A percentile compares a stretch with the other conserved stretches of the same genome.
phyloP scores from a whole-genome alignment of 2,797 vertebrate species.

The Labeo calbasu region DNA sequence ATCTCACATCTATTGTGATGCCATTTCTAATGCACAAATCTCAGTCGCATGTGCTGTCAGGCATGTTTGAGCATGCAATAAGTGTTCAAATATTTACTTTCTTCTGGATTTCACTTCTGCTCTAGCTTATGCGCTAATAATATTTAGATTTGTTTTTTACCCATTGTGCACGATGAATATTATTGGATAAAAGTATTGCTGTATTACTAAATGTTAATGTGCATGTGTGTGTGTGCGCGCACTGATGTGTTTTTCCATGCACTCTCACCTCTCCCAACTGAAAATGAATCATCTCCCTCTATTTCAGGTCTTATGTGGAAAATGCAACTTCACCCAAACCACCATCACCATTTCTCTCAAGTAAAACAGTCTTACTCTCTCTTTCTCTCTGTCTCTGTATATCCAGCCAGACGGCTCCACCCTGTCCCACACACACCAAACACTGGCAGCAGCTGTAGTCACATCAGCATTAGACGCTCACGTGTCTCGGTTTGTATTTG shows the following conservation, averaged over 20 bases:
- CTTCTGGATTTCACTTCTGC: not conserved
- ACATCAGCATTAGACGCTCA: not conserved
- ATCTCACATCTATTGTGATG: not conserved
- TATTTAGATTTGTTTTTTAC: not conserved
- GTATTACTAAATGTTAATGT: not conserved
- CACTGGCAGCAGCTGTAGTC: constrained; percentile 2
- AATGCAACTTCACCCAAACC: constrained; percentile 81
- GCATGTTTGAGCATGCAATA: not conserved
- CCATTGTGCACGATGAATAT: not conserved
- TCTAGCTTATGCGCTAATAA: not conserved
- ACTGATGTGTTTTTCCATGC: constrained; percentile 51
- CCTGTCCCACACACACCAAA: constrained; percentile 61
- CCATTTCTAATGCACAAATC: not conserved
- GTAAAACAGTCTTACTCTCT: constrained; percentile 47
- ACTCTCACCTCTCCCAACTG: constrained; percentile 42
- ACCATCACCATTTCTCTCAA: constrained; percentile 61
- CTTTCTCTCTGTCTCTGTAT: constrained; percentile 47
- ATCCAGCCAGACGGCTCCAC: constrained; percentile 29
- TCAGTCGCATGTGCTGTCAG: not conserved
- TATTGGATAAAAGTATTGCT: not conserved
- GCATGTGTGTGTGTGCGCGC: constrained; percentile 39
- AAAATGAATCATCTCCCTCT: constrained; percentile 56
- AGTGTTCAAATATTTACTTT: not conserved
- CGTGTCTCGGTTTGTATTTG: not conserved
- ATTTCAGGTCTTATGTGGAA: constrained; percentile 74